Evolutionary conservation across 2,797 vertebrate species (phyloP).

Genomic region (Passerculus sandwichensis): DNA sequence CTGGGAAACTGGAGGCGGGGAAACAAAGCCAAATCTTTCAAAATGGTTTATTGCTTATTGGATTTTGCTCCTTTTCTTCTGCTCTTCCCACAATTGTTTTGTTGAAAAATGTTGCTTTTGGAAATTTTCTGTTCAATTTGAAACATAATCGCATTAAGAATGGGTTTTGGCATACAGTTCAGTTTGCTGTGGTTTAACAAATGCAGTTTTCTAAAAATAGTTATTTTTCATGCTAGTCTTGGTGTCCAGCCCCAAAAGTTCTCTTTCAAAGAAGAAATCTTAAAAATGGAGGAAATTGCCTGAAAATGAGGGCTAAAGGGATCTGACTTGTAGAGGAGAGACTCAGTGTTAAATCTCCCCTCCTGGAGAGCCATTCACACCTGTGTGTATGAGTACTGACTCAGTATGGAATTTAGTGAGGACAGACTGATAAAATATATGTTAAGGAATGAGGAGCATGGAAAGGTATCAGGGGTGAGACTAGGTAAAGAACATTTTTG

Average conservation of each 20-base stretch:
- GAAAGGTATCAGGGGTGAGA: background rate
- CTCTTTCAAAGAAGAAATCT: background rate
- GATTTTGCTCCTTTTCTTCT: conserved; percentile 12
- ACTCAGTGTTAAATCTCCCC: background rate
- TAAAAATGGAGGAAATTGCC: background rate
- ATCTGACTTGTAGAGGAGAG: background rate
- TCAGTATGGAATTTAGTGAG: background rate
- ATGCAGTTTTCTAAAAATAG: background rate
- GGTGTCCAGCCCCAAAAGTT: background rate
- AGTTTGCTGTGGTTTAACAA: background rate
- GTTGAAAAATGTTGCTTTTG: background rate
- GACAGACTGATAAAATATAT: background rate
- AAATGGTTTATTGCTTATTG: background rate
- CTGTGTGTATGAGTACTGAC: background rate
- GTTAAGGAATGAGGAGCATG: background rate
- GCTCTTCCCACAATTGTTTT: background rate
- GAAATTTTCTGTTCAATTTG: background rate
- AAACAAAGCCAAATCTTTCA: background rate
- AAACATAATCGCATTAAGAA: background rate
- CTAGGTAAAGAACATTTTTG: background rate
- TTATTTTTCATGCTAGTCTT: background rate
- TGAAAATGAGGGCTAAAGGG: background rate
- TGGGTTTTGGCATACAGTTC: background rate
- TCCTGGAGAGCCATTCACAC: background rate
- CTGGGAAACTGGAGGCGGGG: background rate